Percentiles rank a stretch among this genome's conserved stretches.
These are phyloP conservation scores for Mus pahari DNA, from an alignment of 2,113 vertebrate species.

Conservation along the genomic window DNA sequence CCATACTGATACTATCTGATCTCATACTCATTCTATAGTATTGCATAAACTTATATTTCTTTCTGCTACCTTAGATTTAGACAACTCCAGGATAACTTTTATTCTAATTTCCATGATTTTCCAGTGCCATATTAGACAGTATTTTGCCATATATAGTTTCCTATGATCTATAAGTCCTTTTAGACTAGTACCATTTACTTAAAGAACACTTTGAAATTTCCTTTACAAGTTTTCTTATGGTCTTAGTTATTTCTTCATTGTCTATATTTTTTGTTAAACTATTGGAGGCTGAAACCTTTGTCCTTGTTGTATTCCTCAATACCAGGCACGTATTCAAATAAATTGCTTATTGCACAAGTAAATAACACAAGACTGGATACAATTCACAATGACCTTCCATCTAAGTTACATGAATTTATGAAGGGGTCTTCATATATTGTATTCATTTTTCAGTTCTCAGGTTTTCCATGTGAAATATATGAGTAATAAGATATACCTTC, in stretches of 20 bases:
- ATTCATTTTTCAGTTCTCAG: background rate
- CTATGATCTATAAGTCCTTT: background rate
- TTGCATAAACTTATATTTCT: background rate
- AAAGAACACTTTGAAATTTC: background rate
- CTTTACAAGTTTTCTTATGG: background rate
- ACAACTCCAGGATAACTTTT: background rate
- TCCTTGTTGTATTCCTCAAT: background rate
- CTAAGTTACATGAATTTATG: background rate
- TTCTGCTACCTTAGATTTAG: slow-evolving; percentile 22
- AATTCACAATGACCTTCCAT: background rate
- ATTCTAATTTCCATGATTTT: background rate
- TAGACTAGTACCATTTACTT: background rate
- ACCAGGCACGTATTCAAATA: background rate
- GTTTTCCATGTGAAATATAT: background rate
- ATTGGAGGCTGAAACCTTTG: accelerated
- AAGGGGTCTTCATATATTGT: too few species aligned
- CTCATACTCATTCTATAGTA: background rate
- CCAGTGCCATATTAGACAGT: background rate
- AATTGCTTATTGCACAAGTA: background rate
- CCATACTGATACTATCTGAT: background rate
- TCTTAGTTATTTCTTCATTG: background rate
- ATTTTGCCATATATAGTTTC: background rate
- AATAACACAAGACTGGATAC: background rate
- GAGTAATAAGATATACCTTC: background rate
- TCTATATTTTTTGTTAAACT: background rate